These are phyloP conservation scores for Origma solitaria DNA, from an alignment of 2,113 vertebrate genomes.

Conservation along the genomic window DNA sequence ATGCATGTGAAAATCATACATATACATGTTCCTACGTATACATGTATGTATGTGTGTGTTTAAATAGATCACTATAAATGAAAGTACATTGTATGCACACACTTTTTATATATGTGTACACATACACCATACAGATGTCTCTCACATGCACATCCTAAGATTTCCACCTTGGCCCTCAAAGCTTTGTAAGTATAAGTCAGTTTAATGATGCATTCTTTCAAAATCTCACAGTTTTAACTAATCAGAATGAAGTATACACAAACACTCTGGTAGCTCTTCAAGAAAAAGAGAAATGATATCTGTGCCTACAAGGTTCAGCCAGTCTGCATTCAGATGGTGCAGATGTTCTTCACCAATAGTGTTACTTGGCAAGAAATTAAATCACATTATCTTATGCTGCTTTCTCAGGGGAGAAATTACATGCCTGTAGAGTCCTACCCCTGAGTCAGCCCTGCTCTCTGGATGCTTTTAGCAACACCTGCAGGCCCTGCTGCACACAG, in stretches of 20 bases:
- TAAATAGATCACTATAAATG: not conserved
- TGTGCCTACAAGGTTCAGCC: not conserved
- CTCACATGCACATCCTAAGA: not conserved
- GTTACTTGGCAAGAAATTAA: not conserved
- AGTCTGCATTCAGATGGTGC: not conserved
- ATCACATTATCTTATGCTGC: not conserved
- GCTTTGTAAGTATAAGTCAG: not conserved
- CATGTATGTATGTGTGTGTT: not conserved
- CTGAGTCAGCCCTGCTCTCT: not conserved
- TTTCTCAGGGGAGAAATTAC: constrained; percentile 8
- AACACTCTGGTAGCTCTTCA: not conserved
- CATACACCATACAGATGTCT: not conserved
- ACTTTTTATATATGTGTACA: not conserved
- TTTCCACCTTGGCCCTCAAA: not conserved
- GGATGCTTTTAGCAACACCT: constrained; percentile 23
- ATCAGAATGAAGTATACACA: not conserved
- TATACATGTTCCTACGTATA: no score
- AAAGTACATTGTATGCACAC: not conserved
- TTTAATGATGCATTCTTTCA: not conserved
- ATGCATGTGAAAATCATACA: not conserved
- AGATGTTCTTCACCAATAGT: not conserved
- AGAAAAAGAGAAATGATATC: not conserved
- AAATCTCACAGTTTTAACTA: not conserved
- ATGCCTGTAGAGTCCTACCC: not conserved
- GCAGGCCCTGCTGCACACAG: not conserved